Conservation (phyloP, 2,888 invertebrate species). For the Poecilus cupreus region DNA sequence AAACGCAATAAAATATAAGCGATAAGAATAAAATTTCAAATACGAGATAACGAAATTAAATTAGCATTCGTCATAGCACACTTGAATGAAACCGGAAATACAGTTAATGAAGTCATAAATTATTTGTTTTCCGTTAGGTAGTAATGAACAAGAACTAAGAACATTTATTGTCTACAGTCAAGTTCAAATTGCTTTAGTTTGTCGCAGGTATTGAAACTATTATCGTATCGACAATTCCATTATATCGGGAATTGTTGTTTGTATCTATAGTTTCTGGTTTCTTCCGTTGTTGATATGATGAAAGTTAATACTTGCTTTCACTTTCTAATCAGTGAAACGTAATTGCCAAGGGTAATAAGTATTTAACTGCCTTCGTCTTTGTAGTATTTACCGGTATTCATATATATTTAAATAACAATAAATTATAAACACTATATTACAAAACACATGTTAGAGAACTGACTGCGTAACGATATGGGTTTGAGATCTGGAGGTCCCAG, state of each 20-base stretch:
- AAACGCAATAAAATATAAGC: not conserved
- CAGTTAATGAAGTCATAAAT: not conserved
- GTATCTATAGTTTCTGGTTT: not conserved
- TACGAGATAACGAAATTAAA: conserved; percentile 10
- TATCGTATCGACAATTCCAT: not conserved
- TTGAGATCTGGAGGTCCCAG: too few species aligned
- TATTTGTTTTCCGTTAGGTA: not conserved
- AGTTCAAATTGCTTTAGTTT: not conserved
- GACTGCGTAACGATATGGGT: too few species aligned
- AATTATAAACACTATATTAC: not conserved
- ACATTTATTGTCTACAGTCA: not conserved
- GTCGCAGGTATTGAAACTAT: not conserved
- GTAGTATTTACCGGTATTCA: not conserved
- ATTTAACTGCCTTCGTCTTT: not conserved
- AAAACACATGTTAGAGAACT: too few species aligned
- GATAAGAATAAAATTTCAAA: conserved; percentile 25
- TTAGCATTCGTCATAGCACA: conserved; percentile 6
- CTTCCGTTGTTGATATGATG: conserved; percentile 30
- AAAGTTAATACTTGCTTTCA: conserved; percentile 26
- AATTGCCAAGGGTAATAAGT: conserved; percentile 29
- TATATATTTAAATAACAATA: not conserved
- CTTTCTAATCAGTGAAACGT: conserved; percentile 44
- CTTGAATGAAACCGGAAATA: not conserved
- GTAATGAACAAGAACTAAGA: not conserved
- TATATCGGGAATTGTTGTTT: not conserved